A percentile compares a stretch with the other conserved stretches of the same genome.
Evolutionary conservation across 2,797 vertebrate genomes (phyloP).

Genomic region (Crypturellus tataupa): DNA sequence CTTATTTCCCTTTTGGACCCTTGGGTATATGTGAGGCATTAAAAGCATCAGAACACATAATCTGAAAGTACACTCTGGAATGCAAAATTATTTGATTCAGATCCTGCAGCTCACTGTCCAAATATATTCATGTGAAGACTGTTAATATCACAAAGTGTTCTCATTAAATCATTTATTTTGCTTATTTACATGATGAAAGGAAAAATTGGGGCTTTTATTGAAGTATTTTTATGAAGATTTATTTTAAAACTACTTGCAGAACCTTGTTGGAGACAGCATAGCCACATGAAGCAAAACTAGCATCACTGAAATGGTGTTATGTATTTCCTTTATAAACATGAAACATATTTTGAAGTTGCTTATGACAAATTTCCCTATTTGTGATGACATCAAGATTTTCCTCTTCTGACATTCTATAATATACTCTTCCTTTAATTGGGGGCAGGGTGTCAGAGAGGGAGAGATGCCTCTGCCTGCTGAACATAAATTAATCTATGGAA

Average conservation of each 20-base stretch:
- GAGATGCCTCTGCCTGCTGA: constrained; percentile 48
- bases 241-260: background rate
- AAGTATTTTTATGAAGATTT: background rate
- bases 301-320: background rate
- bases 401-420: background rate
- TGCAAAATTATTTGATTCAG: background rate
- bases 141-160: background rate
- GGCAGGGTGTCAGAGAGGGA: constrained; percentile 17
- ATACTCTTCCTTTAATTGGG: background rate
- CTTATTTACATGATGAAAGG: background rate
- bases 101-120: background rate
- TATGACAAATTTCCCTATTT: background rate
- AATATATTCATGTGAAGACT: background rate
- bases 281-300: background rate
- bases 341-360: background rate
- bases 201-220: background rate
- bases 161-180: background rate
- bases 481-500: constrained; percentile 54
- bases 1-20: background rate
- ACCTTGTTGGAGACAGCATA: background rate
- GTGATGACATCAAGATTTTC: background rate
- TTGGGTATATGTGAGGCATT: background rate
- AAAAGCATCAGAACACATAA: background rate
- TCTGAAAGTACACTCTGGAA: background rate
- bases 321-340: background rate